These are phyloP conservation scores for Papilio protenor DNA, from an alignment of 2,888 invertebrate genomes.

Conservation along the genomic window DNA sequence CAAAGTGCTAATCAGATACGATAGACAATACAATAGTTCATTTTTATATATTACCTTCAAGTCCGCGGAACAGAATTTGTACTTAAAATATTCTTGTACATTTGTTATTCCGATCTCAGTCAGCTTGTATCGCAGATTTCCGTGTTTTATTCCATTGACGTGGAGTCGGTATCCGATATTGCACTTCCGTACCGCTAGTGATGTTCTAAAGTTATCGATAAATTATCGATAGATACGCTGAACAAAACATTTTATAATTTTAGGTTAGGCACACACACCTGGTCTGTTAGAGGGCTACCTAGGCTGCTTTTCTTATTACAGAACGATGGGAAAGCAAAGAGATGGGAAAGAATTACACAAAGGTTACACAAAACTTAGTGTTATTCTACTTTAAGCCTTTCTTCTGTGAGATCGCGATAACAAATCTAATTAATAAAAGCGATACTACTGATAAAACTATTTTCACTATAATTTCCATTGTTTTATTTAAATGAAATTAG, in stretches of 20 bases:
- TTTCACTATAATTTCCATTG: background rate
- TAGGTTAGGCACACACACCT: too few relatives aligned
- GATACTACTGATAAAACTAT: background rate
- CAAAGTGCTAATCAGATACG: background rate
- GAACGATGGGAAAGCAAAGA: too few relatives aligned
- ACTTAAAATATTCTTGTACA: constrained; percentile 48
- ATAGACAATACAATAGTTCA: background rate
- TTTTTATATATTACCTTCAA: background rate
- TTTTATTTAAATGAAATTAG: background rate
- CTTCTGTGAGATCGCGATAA: background rate
- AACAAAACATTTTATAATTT: too few relatives aligned
- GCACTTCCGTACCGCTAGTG: constrained; percentile 59
- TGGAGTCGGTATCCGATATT: constrained; percentile 71
- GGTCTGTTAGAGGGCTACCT: too few relatives aligned
- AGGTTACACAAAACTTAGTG: too few relatives aligned
- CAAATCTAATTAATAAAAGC: too few relatives aligned
- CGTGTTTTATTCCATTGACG: constrained; percentile 71
- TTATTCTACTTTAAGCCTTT: background rate
- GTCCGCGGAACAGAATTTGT: constrained; percentile 40
- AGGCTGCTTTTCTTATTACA: too few relatives aligned
- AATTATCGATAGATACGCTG: background rate
- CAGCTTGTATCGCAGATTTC: constrained; percentile 58
- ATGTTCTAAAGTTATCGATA: constrained; percentile 3
- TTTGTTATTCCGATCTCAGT: constrained; percentile 52
- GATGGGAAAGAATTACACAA: too few relatives aligned